Conservation (phyloP, 1,140 invertebrate genomes). For the Triops cancriformis region DNA sequence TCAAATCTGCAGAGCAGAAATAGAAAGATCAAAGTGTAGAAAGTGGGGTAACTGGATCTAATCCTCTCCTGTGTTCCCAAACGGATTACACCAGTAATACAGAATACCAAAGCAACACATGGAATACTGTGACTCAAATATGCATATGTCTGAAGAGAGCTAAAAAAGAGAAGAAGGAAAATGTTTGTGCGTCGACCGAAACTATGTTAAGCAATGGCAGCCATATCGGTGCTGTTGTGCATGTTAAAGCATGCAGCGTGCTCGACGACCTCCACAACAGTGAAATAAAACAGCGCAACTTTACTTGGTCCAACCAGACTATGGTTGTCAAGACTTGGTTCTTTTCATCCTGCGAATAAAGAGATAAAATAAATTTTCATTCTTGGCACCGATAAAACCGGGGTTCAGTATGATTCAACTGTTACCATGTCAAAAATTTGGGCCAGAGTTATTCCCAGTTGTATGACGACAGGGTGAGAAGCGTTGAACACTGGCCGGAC, state of each 20-base stretch:
- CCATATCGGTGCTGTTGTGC: not conserved
- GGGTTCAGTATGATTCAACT: not conserved
- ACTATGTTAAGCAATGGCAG: not conserved
- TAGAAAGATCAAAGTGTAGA: too few species aligned
- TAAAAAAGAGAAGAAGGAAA: not conserved
- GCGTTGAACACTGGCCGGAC: conserved; percentile 50
- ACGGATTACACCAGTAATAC: too few species aligned
- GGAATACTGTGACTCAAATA: too few species aligned
- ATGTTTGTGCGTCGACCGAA: not conserved
- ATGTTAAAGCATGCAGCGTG: not conserved
- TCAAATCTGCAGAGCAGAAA: too few species aligned
- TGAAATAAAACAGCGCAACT: not conserved
- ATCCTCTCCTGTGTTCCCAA: too few species aligned
- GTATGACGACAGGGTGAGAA: conserved; percentile 45
- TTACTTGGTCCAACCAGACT: conserved; percentile 52
- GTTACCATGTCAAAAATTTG: conserved; percentile 50
- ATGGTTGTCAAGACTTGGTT: conserved; percentile 53
- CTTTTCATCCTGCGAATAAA: conserved; percentile 48
- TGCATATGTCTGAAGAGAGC: too few species aligned
- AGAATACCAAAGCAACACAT: too few species aligned
- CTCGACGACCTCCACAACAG: not conserved
- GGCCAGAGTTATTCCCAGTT: conserved; percentile 51
- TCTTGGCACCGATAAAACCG: too few species aligned
- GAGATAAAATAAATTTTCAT: conserved; percentile 21
- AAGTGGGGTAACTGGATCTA: too few species aligned